Evolutionary conservation across 1,140 invertebrate species (phyloP).

Genomic region (Harlomillsia oculata): DNA sequence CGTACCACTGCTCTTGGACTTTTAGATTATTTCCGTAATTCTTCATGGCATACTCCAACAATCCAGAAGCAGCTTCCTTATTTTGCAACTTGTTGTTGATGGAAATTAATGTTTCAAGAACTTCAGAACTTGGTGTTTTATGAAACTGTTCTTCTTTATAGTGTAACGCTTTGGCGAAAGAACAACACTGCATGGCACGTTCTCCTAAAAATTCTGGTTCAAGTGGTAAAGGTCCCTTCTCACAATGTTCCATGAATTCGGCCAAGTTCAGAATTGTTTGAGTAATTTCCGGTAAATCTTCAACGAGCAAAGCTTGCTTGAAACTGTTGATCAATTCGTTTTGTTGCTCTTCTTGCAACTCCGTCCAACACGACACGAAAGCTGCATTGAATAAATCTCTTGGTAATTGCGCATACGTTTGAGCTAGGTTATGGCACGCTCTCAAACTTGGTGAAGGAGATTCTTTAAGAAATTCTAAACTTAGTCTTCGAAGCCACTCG

Average conservation of each 20-base stretch:
- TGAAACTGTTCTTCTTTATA: constrained; percentile 98
- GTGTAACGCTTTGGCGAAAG: constrained; percentile 78
- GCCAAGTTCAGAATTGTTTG: constrained; percentile 98
- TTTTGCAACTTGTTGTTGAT: constrained; percentile 99
- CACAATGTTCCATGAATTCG: constrained; percentile 99
- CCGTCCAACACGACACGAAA: constrained; percentile 98
- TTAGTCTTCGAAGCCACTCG: constrained; percentile 86
- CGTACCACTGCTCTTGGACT: constrained; percentile 95
- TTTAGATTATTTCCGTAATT: constrained; percentile 59
- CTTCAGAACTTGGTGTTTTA: constrained; percentile 57
- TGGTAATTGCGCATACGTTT: constrained; percentile 85
- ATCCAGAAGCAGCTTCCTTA: constrained; percentile 88
- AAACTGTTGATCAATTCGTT: constrained; percentile 77
- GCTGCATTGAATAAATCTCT: constrained; percentile 96
- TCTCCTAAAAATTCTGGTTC: constrained; percentile 63
- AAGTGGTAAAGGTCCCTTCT: constrained; percentile 87
- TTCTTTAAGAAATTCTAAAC: constrained; percentile 87
- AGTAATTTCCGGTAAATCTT: constrained; percentile 92
- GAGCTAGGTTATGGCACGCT: constrained; percentile 83
- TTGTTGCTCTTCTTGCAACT: constrained; percentile 71
- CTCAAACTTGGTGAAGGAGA: constrained; percentile 85
- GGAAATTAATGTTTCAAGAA: constrained; percentile 86
- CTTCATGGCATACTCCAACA: constrained; percentile 82
- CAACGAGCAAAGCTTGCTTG: constrained; percentile 78
- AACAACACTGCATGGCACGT: constrained; percentile 59